Evolutionary conservation across 2,888 invertebrate species (phyloP), one percentile per base, ranked within the genome.

Genomic region (Habrosyne pyritoides): DNA sequence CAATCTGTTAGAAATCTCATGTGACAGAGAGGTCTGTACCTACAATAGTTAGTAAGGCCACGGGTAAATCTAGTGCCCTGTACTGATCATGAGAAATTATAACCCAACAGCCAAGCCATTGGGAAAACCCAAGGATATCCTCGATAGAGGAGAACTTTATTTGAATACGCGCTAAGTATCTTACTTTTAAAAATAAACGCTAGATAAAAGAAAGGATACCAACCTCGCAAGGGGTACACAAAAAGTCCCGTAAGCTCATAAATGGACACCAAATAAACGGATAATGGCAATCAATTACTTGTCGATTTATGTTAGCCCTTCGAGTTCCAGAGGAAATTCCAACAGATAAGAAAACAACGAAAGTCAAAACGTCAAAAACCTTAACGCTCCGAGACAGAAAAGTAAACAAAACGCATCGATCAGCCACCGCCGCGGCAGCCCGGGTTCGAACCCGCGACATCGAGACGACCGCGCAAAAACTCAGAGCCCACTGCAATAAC

Each of bases 361-460:
- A 62, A 56, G 55, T 69, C 52, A 48, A 67, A 64, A 77, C 71
- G 73, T 71, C 76, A 75, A 69, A 71, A 70, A 53, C 55, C 58
- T 65, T 58, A 60, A 66, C 63, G 67, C 60, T 59, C 56, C 54
- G 69, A 73, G 78, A 73, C 75, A 73, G 76, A 69, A 74, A 81
- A 81, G 79, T 79, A 73, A 86, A 82, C 86, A 84, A 84, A 85
- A 80, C 77, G 75, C 82, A 81, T 80, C 81, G 75, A 81, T 80
- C 81, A 74, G 72, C 67, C 67, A 70, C 68, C 64, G 66, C 14
- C n/a, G 30, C 14, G 18, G 14, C 28, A 18, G 26, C 42, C 47
- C 24, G 28, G 21, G 46, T 52, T 52, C 28, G 28, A 30, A 50
- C 30, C 18, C 18, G 10, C 50, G 66, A 65, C 61, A 67, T 61